Conservation (phyloP, 2,888 invertebrate genomes). For the Leptinotarsa tumamoca region DNA sequence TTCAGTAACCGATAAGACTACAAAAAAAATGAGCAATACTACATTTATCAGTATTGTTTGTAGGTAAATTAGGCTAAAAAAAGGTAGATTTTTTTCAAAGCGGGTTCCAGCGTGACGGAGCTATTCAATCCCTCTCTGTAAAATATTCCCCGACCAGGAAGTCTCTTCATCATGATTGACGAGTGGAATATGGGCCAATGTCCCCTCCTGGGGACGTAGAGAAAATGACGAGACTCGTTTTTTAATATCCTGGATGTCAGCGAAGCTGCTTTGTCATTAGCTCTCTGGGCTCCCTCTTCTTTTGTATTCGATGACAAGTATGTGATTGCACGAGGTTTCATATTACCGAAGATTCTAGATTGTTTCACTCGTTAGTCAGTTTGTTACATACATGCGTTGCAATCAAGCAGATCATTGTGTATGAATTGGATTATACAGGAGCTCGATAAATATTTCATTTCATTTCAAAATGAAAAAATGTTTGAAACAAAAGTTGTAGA, state of each 20-base stretch:
- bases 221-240: slow-evolving; percentile 46
- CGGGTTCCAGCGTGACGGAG: background rate
- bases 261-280: slow-evolving; percentile 47
- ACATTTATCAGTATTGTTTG: too few relatives aligned
- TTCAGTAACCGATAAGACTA: too few relatives aligned
- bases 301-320: slow-evolving; percentile 45
- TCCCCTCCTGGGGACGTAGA: background rate
- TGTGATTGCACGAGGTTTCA: slow-evolving; percentile 42
- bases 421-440: background rate
- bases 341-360: slow-evolving; percentile 26
- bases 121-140: background rate
- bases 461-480: too few relatives aligned
- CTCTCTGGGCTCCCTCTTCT: slow-evolving; percentile 40
- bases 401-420: background rate
- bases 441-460: background rate
- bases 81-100: too few relatives aligned
- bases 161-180: slow-evolving; percentile 12
- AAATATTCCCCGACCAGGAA: background rate
- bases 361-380: slow-evolving; percentile 26
- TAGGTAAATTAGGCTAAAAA: too few relatives aligned
- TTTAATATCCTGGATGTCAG: slow-evolving; percentile 50
- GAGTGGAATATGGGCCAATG: slow-evolving; percentile 15
- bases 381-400: slow-evolving; percentile 26
- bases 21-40: too few relatives aligned
- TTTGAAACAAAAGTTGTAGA: too few relatives aligned